Conservation (phyloP, 2,797 vertebrate genomes). For the Adrianichthys oophorus region DNA sequence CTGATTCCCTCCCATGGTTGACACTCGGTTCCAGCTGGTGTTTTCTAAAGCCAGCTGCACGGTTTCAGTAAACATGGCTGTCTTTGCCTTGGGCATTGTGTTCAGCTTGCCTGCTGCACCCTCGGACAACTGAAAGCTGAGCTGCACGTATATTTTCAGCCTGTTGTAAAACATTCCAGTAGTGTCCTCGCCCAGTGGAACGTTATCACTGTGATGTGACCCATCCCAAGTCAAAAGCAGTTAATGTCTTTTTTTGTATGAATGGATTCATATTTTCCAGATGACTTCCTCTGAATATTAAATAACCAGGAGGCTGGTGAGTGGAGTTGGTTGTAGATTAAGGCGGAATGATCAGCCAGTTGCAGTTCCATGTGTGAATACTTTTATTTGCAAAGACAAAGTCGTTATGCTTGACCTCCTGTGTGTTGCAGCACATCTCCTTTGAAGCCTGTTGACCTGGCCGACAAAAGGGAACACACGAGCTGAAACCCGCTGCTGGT, state of each 20-base stretch:
- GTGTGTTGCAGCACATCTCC: conserved; percentile 50
- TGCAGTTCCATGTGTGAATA: conserved; percentile 44
- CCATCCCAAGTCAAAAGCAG: conserved; percentile 45
- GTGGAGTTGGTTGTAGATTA: conserved; percentile 34
- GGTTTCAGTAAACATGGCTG: conserved; percentile 41
- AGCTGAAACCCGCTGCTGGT: conserved; percentile 50
- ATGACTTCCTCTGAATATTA: conserved; percentile 46
- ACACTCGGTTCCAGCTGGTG: conserved; percentile 48
- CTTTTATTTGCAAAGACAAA: conserved; percentile 29
- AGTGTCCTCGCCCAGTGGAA: conserved; percentile 46
- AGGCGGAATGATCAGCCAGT: conserved; percentile 58
- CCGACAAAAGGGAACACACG: conserved; percentile 28
- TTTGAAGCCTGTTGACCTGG: conserved; percentile 57
- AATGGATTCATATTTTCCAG: conserved; percentile 49
- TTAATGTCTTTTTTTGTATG: conserved; percentile 45
- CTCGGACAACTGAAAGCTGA: conserved; percentile 61
- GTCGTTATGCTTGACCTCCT: conserved; percentile 46
- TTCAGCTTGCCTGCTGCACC: conserved; percentile 38
- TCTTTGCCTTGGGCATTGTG: conserved; percentile 27
- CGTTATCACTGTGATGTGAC: conserved; percentile 47
- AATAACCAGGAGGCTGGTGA: conserved; percentile 32
- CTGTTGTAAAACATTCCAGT: conserved; percentile 59
- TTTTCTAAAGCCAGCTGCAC: conserved; percentile 50
- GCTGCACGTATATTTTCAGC: conserved; percentile 66
- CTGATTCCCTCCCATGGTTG: conserved; percentile 47